Evolutionary conservation across 1,140 invertebrate genomes (phyloP).

Genomic region (Lepeophtheirus salmonis): DNA sequence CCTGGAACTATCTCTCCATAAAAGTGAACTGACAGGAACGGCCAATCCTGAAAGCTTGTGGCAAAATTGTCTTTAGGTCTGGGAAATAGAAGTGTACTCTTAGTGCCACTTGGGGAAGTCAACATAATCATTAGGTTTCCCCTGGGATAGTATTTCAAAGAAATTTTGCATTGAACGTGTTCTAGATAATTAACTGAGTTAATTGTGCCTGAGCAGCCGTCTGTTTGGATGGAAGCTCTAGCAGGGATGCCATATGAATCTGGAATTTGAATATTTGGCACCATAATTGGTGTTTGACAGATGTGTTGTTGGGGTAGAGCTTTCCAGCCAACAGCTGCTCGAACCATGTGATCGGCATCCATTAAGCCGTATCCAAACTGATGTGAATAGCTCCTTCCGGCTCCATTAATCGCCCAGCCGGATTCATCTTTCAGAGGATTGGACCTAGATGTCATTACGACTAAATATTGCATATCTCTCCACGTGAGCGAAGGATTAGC

Average conservation of each 20-base stretch:
- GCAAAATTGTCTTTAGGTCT: slow-evolving; percentile 70
- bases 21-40: slow-evolving; percentile 87
- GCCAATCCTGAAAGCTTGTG: slow-evolving; percentile 90
- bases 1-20: slow-evolving; percentile 73
- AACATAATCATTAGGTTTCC: slow-evolving; percentile 62
- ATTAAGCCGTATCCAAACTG: slow-evolving; percentile 95
- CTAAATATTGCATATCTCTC: slow-evolving; percentile 94
- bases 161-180: slow-evolving; percentile 79
- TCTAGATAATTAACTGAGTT: slow-evolving; percentile 75
- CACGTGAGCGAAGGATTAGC: slow-evolving; percentile 82
- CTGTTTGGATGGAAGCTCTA: slow-evolving; percentile 56
- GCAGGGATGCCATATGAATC: slow-evolving; percentile 22
- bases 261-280: slow-evolving; percentile 40
- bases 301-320: slow-evolving; percentile 88
- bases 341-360: slow-evolving; percentile 86
- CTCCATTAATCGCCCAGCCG: slow-evolving; percentile 78
- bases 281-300: slow-evolving; percentile 72
- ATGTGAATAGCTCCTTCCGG: slow-evolving; percentile 65
- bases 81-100: slow-evolving; percentile 66
- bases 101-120: slow-evolving; percentile 53
- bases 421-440: slow-evolving; percentile 56
- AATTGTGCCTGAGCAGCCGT: slow-evolving; percentile 57
- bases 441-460: slow-evolving; percentile 70
- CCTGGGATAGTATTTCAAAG: slow-evolving; percentile 64
- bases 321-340: slow-evolving; percentile 73